These are phyloP conservation scores for Campoletis sonorensis DNA, from an alignment of 1,140 invertebrate species.

Conservation along the genomic window DNA sequence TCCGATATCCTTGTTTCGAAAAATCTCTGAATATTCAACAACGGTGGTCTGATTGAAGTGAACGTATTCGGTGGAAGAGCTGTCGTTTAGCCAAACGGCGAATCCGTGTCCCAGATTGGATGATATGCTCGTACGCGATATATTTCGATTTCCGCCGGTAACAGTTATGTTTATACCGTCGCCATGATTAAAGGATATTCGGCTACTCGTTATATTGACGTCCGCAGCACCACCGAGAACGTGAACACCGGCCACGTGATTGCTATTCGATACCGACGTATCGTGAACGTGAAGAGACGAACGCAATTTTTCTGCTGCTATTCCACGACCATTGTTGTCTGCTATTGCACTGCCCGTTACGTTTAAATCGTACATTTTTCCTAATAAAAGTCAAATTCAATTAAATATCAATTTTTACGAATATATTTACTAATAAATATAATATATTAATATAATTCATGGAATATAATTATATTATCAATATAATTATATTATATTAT, in stretches of 20 bases:
- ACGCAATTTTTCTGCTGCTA: conserved; percentile 89
- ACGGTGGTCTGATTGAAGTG: conserved; percentile 89
- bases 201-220: conserved; percentile 93
- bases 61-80: conserved; percentile 83
- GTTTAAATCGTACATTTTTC: conserved; percentile 91
- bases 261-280: conserved; percentile 90
- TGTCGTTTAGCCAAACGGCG: conserved; percentile 92
- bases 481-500: no score
- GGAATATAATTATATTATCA: no score
- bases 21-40: conserved; percentile 91
- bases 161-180: conserved; percentile 95
- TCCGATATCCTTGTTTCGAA: conserved; percentile 89
- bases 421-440: no score
- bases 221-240: conserved; percentile 91
- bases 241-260: conserved; percentile 92
- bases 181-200: conserved; percentile 93
- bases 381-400: conserved; percentile 70
- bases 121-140: conserved; percentile 87
- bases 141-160: conserved; percentile 91
- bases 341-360: conserved; percentile 89
- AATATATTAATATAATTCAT: no score
- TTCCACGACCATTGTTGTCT: conserved; percentile 95
- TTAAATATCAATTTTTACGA: not conserved
- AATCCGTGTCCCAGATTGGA: conserved; percentile 92
- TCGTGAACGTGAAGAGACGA: conserved; percentile 88